phyloP scores from a whole-genome alignment of 2,888 invertebrate species.

The Drosophila leonis region DNA sequence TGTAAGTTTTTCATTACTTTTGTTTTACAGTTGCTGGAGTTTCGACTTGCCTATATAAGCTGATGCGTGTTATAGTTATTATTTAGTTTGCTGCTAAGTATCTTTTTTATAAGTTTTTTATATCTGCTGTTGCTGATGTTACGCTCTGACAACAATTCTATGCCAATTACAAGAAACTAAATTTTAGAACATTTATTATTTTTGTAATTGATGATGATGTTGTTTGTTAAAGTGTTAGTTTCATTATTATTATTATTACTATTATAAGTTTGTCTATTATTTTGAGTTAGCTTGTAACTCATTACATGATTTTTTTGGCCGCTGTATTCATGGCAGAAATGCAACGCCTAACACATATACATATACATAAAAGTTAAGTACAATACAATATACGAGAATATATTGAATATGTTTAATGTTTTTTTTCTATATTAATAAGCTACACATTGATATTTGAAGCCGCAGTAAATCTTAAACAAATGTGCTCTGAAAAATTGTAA shows the following conservation, averaged over 20 bases:
- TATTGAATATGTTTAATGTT: conserved; percentile 48
- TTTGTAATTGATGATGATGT: conserved; percentile 68
- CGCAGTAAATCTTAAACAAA: conserved; percentile 72
- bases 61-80: conserved; percentile 27
- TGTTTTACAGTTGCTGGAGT: conserved; percentile 34
- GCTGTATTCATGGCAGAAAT: conserved; percentile 79
- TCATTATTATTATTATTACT: conserved; percentile 18
- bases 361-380: conserved; percentile 79
- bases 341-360: conserved; percentile 79
- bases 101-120: conserved; percentile 16
- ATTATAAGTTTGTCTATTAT: background rate
- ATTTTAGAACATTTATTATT: conserved; percentile 8
- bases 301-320: conserved; percentile 28
- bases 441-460: conserved; percentile 79
- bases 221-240: conserved; percentile 30
- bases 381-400: conserved; percentile 43
- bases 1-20: conserved; percentile 40
- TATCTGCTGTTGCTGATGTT: conserved; percentile 42
- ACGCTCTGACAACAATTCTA: conserved; percentile 35
- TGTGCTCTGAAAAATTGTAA: conserved; percentile 72
- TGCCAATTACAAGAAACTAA: conserved; percentile 39
- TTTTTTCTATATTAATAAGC: conserved; percentile 53
- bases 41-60: conserved; percentile 45
- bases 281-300: conserved; percentile 8
- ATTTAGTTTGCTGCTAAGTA: conserved; percentile 21